Conservation (phyloP, 2,888 invertebrate species). For the Mactromeris polynyma region DNA sequence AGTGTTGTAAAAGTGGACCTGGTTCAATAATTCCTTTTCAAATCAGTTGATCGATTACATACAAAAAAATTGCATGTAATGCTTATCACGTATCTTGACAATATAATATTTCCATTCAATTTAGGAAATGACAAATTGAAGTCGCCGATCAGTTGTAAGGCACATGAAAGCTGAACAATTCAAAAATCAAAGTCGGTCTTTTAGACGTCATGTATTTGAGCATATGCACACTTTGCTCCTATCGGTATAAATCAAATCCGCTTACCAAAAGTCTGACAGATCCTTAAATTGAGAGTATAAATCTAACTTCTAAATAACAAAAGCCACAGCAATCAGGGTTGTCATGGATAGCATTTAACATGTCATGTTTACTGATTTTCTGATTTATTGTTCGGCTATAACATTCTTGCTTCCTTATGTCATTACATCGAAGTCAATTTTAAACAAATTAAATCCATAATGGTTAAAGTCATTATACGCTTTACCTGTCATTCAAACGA, state of each 20-base stretch:
- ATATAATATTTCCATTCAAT: background rate
- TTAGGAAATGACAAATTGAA: background rate
- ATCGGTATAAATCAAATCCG: constrained; percentile 36
- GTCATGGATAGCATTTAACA: constrained; percentile 36
- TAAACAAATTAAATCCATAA: constrained; percentile 19
- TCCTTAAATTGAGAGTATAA: constrained; percentile 28
- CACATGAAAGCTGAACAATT: background rate
- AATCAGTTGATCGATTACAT: background rate
- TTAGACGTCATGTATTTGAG: background rate
- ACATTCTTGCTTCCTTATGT: constrained; percentile 23
- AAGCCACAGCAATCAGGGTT: constrained; percentile 33
- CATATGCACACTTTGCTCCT: constrained; percentile 4
- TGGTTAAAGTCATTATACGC: background rate
- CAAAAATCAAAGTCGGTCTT: background rate
- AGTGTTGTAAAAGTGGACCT: background rate
- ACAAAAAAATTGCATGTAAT: background rate
- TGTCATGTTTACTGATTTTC: constrained; percentile 47
- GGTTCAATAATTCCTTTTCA: background rate
- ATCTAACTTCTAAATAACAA: constrained; percentile 32
- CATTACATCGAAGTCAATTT: constrained; percentile 21
- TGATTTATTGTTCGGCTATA: constrained; percentile 32
- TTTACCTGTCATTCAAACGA: constrained; percentile 1
- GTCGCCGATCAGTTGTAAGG: background rate
- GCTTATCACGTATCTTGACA: background rate
- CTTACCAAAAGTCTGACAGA: constrained; percentile 30